Base-by-base conservation (phyloP, 2,113 vertebrate genomes). In the Oncorhynchus masou region DNA sequence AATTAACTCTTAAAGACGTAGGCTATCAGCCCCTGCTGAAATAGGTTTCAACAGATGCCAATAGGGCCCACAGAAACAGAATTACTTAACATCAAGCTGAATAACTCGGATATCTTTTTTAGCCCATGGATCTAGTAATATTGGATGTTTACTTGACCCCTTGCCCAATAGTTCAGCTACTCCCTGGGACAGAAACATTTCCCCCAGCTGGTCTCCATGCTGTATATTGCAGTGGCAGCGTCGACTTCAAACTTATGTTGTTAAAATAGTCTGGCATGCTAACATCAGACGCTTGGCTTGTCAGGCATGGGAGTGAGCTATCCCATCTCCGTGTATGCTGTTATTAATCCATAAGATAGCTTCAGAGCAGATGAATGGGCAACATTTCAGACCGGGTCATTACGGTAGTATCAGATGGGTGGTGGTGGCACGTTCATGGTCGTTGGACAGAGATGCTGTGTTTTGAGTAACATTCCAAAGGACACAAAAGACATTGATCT, bases 311-410 rank as follows among this genome's bases (percentile, higher is more conserved):
- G 51, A 16, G 51, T 19, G 51, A 54, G 13, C 13, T 15, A 19
- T 12, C 15, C 34, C 34, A 70, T 12, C n/a, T 49, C 64, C 29
- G 22, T 49, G 3, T 66, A 45, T 49, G 9, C 68, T 5, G 3
- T 49, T 70, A 70, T 70, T 49, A 70, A 70, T n/a, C 16, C 45
- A 70, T 49, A 24, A 70, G 13, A 29, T 24, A 49, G 68, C 68
- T 49, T 70, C 45, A 29, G 68, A 49, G 45, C 68, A 70, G 68
- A 45, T 70, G 16, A 70, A 13, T 7, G 13, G 1, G 45, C 34
- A 48, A 45, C 5, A n/a, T 48, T 19, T n/a, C 39, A 24, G 39
- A 70, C 68, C 49, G 45, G 9, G 4, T 70, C n/a, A 49, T 70
- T 70, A 70, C 1, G n/a, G 9, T 48, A 24, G 64, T 11, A 2